Percentiles rank a stretch among this genome's conserved stretches.
These are phyloP conservation scores for Microctonus hyperodae DNA, from an alignment of 2,888 invertebrate genomes.

Conservation along the genomic window DNA sequence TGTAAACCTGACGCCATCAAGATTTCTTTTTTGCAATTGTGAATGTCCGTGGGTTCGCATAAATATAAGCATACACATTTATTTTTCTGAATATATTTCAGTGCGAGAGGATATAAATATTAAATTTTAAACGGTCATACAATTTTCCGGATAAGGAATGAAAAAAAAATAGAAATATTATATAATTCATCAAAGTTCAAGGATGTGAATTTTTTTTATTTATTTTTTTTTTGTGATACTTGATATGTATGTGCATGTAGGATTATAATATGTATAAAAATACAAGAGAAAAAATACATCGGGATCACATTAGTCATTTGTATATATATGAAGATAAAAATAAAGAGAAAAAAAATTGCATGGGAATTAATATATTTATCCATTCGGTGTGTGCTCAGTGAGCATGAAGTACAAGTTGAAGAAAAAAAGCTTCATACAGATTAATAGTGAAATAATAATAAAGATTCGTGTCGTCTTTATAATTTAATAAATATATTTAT, in stretches of 20 bases:
- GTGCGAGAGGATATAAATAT: not conserved
- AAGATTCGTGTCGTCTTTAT: not conserved
- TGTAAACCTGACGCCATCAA: not conserved
- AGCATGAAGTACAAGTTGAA: constrained; percentile 2
- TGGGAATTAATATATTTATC: constrained; percentile 1
- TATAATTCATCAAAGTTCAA: constrained; percentile 6
- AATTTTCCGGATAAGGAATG: not conserved
- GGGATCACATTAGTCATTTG: not conserved
- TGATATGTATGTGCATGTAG: no score
- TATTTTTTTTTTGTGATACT: not conserved
- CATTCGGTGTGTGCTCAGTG: not conserved
- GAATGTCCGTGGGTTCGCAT: no score
- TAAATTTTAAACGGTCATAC: not conserved
- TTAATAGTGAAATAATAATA: not conserved
- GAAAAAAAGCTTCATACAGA: not conserved
- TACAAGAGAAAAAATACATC: no score
- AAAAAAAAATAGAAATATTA: constrained; percentile 3
- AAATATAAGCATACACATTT: no score
- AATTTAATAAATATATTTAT: no score
- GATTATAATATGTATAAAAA: no score
- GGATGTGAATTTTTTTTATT: no score
- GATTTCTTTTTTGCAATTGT: not conserved
- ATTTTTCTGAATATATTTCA: not conserved
- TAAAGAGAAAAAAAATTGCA: constrained; percentile 6
- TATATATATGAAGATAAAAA: not conserved